phyloP scores from a whole-genome alignment of 2,797 vertebrate species.

The Labroides dimidiatus region DNA sequence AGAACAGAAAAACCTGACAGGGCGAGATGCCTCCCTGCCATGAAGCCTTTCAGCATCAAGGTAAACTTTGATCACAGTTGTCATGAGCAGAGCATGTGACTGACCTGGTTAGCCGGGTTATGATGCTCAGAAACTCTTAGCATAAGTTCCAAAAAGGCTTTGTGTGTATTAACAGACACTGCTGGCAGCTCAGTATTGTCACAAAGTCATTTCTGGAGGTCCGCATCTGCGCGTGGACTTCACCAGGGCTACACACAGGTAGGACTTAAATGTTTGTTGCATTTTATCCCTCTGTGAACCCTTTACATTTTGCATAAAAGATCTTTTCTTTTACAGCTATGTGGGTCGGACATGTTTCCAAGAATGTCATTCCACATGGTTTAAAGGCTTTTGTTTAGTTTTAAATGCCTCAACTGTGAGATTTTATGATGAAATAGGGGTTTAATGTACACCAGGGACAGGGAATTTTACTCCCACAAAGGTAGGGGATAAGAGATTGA shows the following conservation, averaged over 20 bases:
- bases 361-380: too few relatives aligned
- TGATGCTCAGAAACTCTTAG: not conserved
- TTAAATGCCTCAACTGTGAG: too few relatives aligned
- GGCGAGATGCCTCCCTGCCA: conserved; percentile 28
- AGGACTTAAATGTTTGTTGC: too few relatives aligned
- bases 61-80: not conserved
- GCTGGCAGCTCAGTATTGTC: conserved; percentile 2
- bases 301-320: too few relatives aligned
- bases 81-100: conserved; percentile 18
- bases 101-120: conserved; percentile 25
- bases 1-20: conserved; percentile 33
- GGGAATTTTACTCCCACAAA: not conserved
- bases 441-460: not conserved
- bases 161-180: conserved; percentile 21
- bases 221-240: not conserved
- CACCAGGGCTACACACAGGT: not conserved
- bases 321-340: too few relatives aligned
- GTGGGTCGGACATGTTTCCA: too few relatives aligned
- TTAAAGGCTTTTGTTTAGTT: too few relatives aligned
- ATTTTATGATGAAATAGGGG: too few relatives aligned
- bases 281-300: too few relatives aligned
- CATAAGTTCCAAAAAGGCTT: conserved; percentile 1
- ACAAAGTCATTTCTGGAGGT: conserved; percentile 24
- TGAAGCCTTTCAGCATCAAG: conserved; percentile 7
- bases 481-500: not conserved